Evolutionary conservation across 2,113 vertebrate species (phyloP).

Genomic region (Pelecanus crispus): DNA sequence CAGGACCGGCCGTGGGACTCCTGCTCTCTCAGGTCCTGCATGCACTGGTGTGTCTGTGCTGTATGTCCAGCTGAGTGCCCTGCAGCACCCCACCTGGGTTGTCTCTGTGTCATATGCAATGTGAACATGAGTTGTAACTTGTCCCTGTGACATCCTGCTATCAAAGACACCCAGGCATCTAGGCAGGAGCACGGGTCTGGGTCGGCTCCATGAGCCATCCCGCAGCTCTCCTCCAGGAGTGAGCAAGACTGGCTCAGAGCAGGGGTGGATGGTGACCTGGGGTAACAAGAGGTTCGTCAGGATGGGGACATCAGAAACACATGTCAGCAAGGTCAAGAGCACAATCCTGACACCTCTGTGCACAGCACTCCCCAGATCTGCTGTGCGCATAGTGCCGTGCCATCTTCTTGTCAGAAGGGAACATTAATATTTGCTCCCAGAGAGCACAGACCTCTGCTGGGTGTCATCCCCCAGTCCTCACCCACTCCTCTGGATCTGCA

Average conservation of each 20-base stretch:
- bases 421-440: background rate
- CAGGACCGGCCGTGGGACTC: background rate
- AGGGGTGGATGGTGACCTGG: accelerated
- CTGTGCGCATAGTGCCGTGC: background rate
- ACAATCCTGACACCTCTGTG: background rate
- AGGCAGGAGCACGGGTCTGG: background rate
- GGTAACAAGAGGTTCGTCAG: background rate
- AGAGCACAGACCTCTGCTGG: background rate
- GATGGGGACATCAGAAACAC: background rate
- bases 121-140: background rate
- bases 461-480: background rate
- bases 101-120: accelerated
- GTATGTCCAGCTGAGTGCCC: background rate
- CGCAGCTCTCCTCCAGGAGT: background rate
- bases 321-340: background rate
- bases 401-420: background rate
- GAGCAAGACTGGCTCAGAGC: background rate
- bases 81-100: background rate
- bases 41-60: accelerated
- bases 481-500: background rate
- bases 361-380: background rate
- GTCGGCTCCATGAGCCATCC: accelerated
- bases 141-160: accelerated
- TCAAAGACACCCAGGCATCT: background rate
- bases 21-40: background rate